Conservation (phyloP, 2,113 vertebrate species). For the Lepidothrix coronata region DNA sequence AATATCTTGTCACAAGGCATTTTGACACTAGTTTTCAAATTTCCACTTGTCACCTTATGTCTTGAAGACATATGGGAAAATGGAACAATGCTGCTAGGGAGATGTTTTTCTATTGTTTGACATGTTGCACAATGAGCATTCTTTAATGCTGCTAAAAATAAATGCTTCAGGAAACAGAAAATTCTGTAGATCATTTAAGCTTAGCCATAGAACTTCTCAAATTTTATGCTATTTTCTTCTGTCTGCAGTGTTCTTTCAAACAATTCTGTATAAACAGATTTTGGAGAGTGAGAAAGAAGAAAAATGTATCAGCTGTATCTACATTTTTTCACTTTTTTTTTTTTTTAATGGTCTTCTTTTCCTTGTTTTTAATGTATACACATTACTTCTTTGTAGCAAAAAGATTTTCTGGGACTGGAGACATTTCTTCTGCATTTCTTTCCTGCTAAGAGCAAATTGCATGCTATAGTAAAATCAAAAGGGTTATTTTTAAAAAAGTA, state of each 20-base stretch:
- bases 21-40: neutral
- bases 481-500: slow-evolving; percentile 55
- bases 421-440: neutral
- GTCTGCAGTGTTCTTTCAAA: neutral
- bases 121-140: neutral
- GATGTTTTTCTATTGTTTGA: neutral
- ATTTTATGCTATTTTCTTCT: neutral
- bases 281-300: neutral
- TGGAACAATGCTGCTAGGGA: neutral
- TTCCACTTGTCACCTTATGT: neutral
- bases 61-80: neutral
- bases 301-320: neutral
- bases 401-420: neutral
- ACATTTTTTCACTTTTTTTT: neutral
- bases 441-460: slow-evolving; percentile 21
- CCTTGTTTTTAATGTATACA: neutral
- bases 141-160: neutral
- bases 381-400: neutral
- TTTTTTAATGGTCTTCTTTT: neutral
- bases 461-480: slow-evolving; percentile 49
- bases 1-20: neutral
- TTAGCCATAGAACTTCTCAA: neutral
- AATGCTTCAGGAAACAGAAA: neutral
- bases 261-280: neutral
- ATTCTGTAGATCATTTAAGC: neutral